Evolutionary conservation across 2,888 invertebrate genomes (phyloP).

Genomic region (Asteroscopus sphinx): DNA sequence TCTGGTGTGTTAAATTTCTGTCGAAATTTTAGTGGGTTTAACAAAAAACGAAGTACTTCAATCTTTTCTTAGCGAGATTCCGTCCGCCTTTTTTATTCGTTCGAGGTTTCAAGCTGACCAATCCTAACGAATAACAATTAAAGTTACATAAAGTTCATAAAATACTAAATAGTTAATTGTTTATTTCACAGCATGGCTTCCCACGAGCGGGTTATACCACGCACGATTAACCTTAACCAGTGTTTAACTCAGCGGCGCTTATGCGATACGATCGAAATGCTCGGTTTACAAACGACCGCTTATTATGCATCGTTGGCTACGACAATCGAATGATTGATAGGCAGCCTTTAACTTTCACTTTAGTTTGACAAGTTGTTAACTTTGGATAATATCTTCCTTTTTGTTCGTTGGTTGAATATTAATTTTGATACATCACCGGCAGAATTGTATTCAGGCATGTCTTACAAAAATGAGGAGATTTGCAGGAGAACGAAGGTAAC

Average conservation of each 20-base stretch:
- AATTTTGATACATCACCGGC: constrained; percentile 15
- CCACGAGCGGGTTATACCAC: constrained; percentile 18
- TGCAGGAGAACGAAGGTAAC: too few relatives aligned
- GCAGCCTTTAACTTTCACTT: constrained; percentile 43
- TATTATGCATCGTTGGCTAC: constrained; percentile 45
- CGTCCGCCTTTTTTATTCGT: too few relatives aligned
- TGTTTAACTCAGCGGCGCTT: constrained; percentile 25
- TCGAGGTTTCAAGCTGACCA: constrained; percentile 9
- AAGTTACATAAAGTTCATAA: constrained; percentile 32
- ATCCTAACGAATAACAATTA: constrained; percentile 19
- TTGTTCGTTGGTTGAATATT: constrained; percentile 10
- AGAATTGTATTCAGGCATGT: background rate
- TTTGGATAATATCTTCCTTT: constrained; percentile 28
- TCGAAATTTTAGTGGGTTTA: too few relatives aligned
- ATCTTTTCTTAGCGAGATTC: too few relatives aligned
- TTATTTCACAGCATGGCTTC: constrained; percentile 3
- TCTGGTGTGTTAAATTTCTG: too few relatives aligned
- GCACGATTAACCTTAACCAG: constrained; percentile 21
- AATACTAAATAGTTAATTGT: constrained; percentile 5
- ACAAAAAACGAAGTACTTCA: too few relatives aligned
- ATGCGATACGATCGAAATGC: constrained; percentile 36
- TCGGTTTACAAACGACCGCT: constrained; percentile 16
- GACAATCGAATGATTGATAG: constrained; percentile 45
- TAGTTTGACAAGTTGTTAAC: constrained; percentile 43
- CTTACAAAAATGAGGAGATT: too few relatives aligned